A percentile compares a stretch with the other conserved stretches of the same genome.
phyloP scores from a whole-genome alignment of 2,888 invertebrate species.

The Pristionchus japonicus region DNA sequence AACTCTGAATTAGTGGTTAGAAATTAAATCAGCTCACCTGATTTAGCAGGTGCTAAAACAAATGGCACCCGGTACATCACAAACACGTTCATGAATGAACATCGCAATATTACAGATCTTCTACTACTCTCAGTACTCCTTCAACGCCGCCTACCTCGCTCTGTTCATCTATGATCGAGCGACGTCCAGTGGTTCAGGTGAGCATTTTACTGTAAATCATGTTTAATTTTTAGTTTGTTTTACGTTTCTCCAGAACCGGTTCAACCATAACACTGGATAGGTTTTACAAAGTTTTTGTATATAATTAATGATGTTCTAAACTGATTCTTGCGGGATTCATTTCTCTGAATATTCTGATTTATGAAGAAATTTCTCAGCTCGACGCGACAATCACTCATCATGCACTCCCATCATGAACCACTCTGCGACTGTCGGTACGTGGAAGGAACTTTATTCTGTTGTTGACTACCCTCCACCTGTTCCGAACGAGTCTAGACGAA shows the following conservation, averaged over 20 bases:
- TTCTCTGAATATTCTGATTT: too few relatives aligned
- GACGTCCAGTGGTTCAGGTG: conserved; percentile 27
- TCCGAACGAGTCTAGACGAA: too few relatives aligned
- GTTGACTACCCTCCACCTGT: too few relatives aligned
- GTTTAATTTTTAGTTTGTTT: too few relatives aligned
- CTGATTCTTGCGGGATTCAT: too few relatives aligned
- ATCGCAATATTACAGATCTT: conserved; percentile 49
- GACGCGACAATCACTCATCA: neutral
- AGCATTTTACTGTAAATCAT: neutral
- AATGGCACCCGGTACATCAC: neutral
- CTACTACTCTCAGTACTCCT: conserved; percentile 59
- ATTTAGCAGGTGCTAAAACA: neutral
- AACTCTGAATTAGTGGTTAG: neutral
- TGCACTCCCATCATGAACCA: conserved; percentile 12
- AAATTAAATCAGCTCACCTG: neutral
- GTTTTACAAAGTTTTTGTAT: neutral
- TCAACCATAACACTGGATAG: neutral
- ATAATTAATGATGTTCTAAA: too few relatives aligned
- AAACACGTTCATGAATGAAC: neutral
- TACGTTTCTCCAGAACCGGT: neutral
- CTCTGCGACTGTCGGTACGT: neutral
- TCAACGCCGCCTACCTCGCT: conserved; percentile 58
- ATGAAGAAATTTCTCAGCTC: too few relatives aligned
- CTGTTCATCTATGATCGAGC: conserved; percentile 57
- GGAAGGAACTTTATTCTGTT: too few relatives aligned